These are phyloP conservation scores for Lepidotrigona ventralis DNA, from an alignment of 1,140 invertebrate genomes.

Conservation along the genomic window DNA sequence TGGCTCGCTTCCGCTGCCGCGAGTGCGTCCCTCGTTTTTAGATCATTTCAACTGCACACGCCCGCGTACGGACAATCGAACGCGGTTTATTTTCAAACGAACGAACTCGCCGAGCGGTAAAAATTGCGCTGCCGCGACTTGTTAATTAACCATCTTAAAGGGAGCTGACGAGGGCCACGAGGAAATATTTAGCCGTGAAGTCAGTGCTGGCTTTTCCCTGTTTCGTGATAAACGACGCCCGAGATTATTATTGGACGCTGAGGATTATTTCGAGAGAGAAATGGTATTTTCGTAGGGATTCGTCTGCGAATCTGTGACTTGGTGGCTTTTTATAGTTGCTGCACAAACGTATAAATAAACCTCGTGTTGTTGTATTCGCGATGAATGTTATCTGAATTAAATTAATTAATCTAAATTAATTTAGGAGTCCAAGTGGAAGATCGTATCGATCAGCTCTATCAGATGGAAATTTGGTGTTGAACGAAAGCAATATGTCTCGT, in stretches of 20 bases:
- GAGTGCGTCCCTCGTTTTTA: constrained; percentile 10
- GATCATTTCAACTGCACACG: constrained; percentile 12
- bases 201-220: not conserved
- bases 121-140: not conserved
- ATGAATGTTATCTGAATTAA: too few relatives aligned
- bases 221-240: constrained; percentile 17
- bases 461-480: not conserved
- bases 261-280: constrained; percentile 20
- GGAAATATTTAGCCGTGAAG: constrained; percentile 19
- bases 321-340: not conserved
- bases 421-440: too few relatives aligned
- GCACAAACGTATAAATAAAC: too few relatives aligned
- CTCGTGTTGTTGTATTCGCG: too few relatives aligned
- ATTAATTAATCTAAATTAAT: too few relatives aligned
- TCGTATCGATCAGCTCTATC: too few relatives aligned
- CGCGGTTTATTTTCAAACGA: constrained; percentile 10
- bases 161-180: not conserved
- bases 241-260: constrained; percentile 7
- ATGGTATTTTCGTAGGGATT: constrained; percentile 1
- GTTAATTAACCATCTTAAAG: not conserved
- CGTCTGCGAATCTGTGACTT: not conserved
- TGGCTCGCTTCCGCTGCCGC: constrained; percentile 21
- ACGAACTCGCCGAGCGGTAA: not conserved
- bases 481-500: not conserved
- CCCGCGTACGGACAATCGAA: constrained; percentile 18